phyloP scores from a whole-genome alignment of 2,888 invertebrate species.

The Chesias legatella region DNA sequence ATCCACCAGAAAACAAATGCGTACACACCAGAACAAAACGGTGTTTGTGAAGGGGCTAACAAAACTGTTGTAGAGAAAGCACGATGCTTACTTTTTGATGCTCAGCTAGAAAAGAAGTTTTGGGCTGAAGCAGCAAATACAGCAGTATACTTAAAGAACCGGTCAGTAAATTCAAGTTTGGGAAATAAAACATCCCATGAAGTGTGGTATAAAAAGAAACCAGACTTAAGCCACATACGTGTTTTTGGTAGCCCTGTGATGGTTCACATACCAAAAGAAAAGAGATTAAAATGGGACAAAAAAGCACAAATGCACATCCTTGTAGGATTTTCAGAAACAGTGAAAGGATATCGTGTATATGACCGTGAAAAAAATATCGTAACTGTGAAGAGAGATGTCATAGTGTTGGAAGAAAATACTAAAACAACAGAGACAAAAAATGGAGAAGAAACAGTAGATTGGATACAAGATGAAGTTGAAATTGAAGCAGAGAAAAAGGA shows the following conservation, averaged over 20 bases:
- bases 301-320: neutral
- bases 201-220: slow-evolving; percentile 1
- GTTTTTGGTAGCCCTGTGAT: slow-evolving; percentile 5
- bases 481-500: no score
- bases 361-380: neutral
- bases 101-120: slow-evolving; percentile 2
- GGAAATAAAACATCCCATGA: slow-evolving; percentile 3
- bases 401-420: slow-evolving; percentile 6
- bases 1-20: slow-evolving; percentile 21
- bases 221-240: slow-evolving; percentile 1
- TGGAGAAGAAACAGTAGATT: no score
- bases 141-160: slow-evolving; percentile 16
- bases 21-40: slow-evolving; percentile 13
- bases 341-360: slow-evolving; percentile 1
- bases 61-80: slow-evolving; percentile 20
- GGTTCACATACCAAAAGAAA: slow-evolving; percentile 4
- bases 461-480: no score
- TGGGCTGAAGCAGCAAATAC: slow-evolving; percentile 20
- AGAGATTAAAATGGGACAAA: slow-evolving; percentile 3
- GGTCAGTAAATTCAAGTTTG: neutral
- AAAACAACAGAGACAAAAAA: no score
- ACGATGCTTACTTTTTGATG: slow-evolving; percentile 13
- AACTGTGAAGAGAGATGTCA: slow-evolving; percentile 2
- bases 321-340: neutral
- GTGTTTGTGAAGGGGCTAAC: slow-evolving; percentile 24